These are phyloP conservation scores for Drosophila flavopinicola DNA, from an alignment of 2,888 invertebrate species.

Conservation along the genomic window DNA sequence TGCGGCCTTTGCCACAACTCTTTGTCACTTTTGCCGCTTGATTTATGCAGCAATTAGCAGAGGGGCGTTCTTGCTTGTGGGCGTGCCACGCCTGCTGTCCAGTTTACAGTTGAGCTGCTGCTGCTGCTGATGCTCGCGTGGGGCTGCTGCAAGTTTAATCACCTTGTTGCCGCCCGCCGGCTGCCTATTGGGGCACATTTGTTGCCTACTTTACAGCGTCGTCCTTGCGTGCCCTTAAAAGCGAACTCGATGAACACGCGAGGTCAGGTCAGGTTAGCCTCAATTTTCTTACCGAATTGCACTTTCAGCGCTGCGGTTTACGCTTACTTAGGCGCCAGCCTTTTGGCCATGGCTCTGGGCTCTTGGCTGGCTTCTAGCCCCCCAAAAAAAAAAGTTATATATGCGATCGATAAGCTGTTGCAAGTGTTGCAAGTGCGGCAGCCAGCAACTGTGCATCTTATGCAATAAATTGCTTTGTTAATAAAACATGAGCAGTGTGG, in stretches of 20 bases:
- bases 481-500: constrained; percentile 66
- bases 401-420: constrained; percentile 50
- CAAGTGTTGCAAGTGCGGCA: constrained; percentile 29
- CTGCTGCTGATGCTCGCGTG: constrained; percentile 32
- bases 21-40: constrained; percentile 56
- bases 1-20: not conserved
- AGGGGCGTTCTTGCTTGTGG: constrained; percentile 23
- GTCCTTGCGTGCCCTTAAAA: constrained; percentile 18
- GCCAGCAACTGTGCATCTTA: constrained; percentile 59
- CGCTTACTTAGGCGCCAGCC: constrained; percentile 33
- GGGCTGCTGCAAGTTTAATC: constrained; percentile 51
- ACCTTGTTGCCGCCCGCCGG: constrained; percentile 37
- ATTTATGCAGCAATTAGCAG: constrained; percentile 75
- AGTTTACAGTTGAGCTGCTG: constrained; percentile 19
- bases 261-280: too few species aligned
- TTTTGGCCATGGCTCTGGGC: constrained; percentile 47
- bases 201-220: constrained; percentile 52
- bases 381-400: constrained; percentile 29
- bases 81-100: constrained; percentile 15
- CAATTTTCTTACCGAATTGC: constrained; percentile 16
- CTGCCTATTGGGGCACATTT: constrained; percentile 42
- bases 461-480: constrained; percentile 77
- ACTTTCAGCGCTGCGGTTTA: constrained; percentile 42
- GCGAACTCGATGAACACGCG: constrained; percentile 21
- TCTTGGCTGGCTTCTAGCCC: constrained; percentile 27